phyloP scores from a whole-genome alignment of 2,113 vertebrate genomes.

The Mesocricetus auratus region DNA sequence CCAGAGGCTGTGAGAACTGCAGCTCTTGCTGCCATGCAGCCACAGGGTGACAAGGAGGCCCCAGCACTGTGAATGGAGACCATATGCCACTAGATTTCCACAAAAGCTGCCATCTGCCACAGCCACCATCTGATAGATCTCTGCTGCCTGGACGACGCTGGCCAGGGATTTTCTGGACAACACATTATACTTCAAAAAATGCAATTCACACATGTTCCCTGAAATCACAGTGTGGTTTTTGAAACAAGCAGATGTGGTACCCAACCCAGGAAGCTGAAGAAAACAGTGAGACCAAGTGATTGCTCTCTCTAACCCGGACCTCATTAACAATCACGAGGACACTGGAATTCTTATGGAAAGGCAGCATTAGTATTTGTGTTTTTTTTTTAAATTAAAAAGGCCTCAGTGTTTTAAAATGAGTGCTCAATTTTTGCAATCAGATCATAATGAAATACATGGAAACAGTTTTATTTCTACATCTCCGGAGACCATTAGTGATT shows the following conservation, averaged over 20 bases:
- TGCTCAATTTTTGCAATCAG: not conserved
- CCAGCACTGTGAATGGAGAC: not conserved
- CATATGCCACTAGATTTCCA: slow-evolving; percentile 63
- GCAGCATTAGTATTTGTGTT: not conserved
- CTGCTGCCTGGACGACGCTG: not conserved
- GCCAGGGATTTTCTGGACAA: slow-evolving; percentile 60
- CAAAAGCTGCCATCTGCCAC: slow-evolving; percentile 65
- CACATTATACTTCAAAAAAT: not conserved
- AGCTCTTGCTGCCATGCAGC: not conserved
- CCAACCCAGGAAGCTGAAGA: not conserved
- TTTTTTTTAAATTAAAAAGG: not conserved
- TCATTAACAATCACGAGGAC: not conserved
- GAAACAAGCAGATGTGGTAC: not conserved
- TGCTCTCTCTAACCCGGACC: not conserved
- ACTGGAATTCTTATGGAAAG: not conserved
- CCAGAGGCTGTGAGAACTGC: not conserved
- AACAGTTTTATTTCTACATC: not conserved
- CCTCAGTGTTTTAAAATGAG: not conserved
- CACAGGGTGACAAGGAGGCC: slow-evolving; percentile 23
- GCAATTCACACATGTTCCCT: not conserved
- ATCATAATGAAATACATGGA: not conserved
- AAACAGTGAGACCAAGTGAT: not conserved
- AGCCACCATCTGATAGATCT: not conserved
- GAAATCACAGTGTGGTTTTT: slow-evolving; percentile 3
- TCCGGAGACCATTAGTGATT: not conserved